Evolutionary conservation across 2,797 vertebrate genomes (phyloP).

Genomic region (Phaenicophaeus curvirostris): DNA sequence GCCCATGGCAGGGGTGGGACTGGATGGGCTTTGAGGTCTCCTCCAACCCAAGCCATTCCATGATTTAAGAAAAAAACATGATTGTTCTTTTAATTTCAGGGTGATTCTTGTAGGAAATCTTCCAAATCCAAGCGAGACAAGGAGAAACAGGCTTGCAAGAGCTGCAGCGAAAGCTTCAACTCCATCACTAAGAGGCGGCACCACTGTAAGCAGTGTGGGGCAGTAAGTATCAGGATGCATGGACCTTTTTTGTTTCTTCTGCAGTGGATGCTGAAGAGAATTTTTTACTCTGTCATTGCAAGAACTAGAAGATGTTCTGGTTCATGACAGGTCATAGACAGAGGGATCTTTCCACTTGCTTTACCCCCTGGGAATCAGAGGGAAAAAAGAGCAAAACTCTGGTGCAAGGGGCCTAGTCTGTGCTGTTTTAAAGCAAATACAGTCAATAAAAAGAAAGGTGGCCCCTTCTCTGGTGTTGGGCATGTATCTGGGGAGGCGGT

Average conservation of each 20-base stretch:
- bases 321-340: not conserved
- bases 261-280: not conserved
- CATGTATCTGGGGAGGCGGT: fast-evolving
- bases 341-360: not conserved
- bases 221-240: conserved; percentile 77
- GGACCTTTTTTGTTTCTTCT: not conserved
- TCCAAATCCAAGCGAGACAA: conserved; percentile 90
- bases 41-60: too few species aligned
- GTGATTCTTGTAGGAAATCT: conserved; percentile 82
- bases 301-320: not conserved
- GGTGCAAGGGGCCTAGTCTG: not conserved
- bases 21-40: too few species aligned
- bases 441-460: not conserved
- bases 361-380: not conserved
- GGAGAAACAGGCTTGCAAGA: conserved; percentile 93
- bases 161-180: conserved; percentile 92
- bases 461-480: not conserved
- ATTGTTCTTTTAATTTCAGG: conserved; percentile 66
- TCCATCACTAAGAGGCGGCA: conserved; percentile 94
- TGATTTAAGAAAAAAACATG: not conserved
- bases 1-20: too few species aligned
- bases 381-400: not conserved
- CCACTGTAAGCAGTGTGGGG: conserved; percentile 93
- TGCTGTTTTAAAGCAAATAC: not conserved
- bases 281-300: not conserved